Evolutionary conservation across 1,140 invertebrate species (phyloP), one percentile per base, ranked within the genome.

Genomic region (Myzus persicae): DNA sequence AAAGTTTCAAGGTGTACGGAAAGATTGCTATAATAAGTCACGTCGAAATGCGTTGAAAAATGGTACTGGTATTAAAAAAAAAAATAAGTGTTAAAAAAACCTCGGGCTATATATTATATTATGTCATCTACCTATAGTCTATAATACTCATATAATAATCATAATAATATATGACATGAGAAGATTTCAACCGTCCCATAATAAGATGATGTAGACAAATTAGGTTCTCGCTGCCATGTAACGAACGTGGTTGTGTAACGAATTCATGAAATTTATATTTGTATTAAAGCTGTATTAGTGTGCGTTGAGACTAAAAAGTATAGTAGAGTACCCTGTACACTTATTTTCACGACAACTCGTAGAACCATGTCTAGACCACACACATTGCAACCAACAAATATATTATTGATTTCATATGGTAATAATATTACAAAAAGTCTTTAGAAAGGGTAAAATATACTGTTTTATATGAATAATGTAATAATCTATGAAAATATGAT

Each of bases 401-500:
- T 76, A 76, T 76, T 76, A 76, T 76, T n/a, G 59, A 76, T 76
- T n/a, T 18, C n/a, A 14, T 36, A 76, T 76, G 31, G n/a, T 76
- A 76, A 76, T 76, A n/a, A 36, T n/a, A 76, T 76, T 76, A n/a
- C 31, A n/a, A 76, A 76, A 76, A 76, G 31, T 1, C 59, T n/a
- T 31, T 67, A n/a, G 14, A 5, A 67, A 76, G 59, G 31, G 31
- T 20, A 76, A 76, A 76, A 76, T 67, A 67, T 76, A 76, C 31
- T 76, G 59, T 76, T 76, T 76, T 36, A 76, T 76, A 76, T 76
- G 59, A 76, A 76, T 76, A 76, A 76, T 76, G 59, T 76, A 76
- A 76, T 76, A 76, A 76, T 76, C 59, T 76, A n/a, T 76, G 59
- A 76, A 76, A n/a, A 76, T n/a, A 76, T 76, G 31, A 76, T 14